Evolutionary conservation across 2,888 invertebrate genomes (phyloP).

Genomic region (Rhogogaster chlorosoma): DNA sequence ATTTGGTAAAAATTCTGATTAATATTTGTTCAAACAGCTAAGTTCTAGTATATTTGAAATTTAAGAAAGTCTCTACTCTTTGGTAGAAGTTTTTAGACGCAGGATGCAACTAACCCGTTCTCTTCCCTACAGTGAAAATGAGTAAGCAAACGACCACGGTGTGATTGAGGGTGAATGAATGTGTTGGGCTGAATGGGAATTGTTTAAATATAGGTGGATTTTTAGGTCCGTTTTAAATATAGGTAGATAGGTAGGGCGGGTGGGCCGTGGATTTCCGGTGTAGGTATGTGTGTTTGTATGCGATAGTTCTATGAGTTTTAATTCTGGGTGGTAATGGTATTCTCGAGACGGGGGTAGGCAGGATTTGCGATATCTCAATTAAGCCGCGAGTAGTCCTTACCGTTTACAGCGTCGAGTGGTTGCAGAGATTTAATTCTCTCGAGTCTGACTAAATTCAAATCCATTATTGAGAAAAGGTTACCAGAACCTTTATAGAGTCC

Average conservation of each 20-base stretch:
- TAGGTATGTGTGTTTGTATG: background rate
- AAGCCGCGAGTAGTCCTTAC: background rate
- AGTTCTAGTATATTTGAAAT: background rate
- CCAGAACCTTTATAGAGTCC: background rate
- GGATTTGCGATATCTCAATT: background rate
- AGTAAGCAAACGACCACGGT: background rate
- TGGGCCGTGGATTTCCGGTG: background rate
- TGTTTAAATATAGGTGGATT: background rate
- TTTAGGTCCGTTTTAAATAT: background rate
- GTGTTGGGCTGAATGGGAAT: background rate
- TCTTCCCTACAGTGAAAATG: background rate
- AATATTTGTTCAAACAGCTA: background rate
- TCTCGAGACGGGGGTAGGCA: background rate
- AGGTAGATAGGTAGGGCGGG: background rate
- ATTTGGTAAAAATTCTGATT: background rate
- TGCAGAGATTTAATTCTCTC: background rate
- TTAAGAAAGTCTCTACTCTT: background rate
- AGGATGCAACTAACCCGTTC: background rate
- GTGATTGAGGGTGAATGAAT: background rate
- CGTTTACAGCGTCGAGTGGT: constrained; percentile 3
- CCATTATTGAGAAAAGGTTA: background rate
- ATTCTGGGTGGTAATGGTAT: background rate
- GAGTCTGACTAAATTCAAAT: background rate
- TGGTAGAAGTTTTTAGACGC: background rate
- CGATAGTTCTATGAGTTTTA: background rate